Percentiles rank a stretch among this genome's conserved stretches.
These are phyloP conservation scores for Willowsia nigromaculata DNA, from an alignment of 2,888 invertebrate species.

Conservation along the genomic window DNA sequence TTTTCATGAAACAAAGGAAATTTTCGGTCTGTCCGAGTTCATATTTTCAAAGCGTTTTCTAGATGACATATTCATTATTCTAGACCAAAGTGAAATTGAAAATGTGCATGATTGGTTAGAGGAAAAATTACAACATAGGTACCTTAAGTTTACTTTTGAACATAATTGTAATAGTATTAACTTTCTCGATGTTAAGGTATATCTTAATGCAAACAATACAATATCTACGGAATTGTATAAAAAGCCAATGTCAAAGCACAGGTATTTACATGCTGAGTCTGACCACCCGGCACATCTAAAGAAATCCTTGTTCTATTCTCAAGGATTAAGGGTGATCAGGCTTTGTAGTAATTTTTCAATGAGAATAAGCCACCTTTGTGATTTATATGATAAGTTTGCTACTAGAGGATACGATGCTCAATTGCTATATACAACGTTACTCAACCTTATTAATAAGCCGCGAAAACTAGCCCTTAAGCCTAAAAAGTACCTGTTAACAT, in stretches of 20 bases:
- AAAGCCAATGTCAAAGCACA: conserved; percentile 37
- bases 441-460: background rate
- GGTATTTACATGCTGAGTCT: conserved; percentile 30
- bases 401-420: background rate
- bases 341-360: background rate
- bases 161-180: background rate
- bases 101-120: conserved; percentile 5
- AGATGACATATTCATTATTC: conserved; percentile 40
- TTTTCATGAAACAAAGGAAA: background rate
- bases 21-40: background rate
- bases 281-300: conserved; percentile 25
- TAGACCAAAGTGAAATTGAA: conserved; percentile 1
- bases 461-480: background rate
- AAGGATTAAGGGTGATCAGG: conserved; percentile 2
- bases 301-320: conserved; percentile 36
- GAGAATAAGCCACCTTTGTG: background rate
- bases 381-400: background rate
- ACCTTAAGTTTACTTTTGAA: conserved; percentile 39
- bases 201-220: background rate
- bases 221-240: background rate
- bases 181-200: conserved; percentile 26
- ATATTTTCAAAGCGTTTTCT: conserved; percentile 12
- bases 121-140: background rate
- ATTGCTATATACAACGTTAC: background rate
- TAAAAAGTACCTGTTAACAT: background rate